Conservation (phyloP, 2,797 vertebrate genomes). For the Fratercula arctica region DNA sequence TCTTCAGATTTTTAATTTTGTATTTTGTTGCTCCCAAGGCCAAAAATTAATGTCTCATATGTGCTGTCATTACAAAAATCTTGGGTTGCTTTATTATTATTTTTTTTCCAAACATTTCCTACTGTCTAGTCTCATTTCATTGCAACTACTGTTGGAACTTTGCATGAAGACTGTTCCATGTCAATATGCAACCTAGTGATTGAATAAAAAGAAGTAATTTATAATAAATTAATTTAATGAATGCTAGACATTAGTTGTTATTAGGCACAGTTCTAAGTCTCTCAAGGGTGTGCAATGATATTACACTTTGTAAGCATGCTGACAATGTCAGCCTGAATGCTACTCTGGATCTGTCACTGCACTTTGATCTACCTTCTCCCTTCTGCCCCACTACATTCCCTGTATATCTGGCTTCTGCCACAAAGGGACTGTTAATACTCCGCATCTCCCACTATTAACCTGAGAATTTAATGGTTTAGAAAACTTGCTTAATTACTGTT, state of each 20-base stretch:
- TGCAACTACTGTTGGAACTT: neutral
- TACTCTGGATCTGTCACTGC: neutral
- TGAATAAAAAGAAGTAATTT: neutral
- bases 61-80: neutral
- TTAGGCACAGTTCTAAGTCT: neutral
- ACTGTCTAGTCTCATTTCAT: neutral
- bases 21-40: neutral
- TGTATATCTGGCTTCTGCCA: neutral
- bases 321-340: neutral
- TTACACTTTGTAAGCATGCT: neutral
- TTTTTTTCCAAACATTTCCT: neutral
- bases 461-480: neutral
- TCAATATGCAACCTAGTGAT: neutral
- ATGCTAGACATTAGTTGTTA: neutral
- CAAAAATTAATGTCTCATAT: neutral
- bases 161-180: neutral
- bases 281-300: neutral
- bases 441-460: neutral
- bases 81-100: neutral
- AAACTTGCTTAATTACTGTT: neutral
- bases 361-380: neutral
- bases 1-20: neutral
- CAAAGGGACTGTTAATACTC: neutral
- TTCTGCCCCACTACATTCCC: neutral
- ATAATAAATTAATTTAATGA: neutral